phyloP scores from a whole-genome alignment of 2,888 invertebrate genomes.

The Orthosia gracilis region DNA sequence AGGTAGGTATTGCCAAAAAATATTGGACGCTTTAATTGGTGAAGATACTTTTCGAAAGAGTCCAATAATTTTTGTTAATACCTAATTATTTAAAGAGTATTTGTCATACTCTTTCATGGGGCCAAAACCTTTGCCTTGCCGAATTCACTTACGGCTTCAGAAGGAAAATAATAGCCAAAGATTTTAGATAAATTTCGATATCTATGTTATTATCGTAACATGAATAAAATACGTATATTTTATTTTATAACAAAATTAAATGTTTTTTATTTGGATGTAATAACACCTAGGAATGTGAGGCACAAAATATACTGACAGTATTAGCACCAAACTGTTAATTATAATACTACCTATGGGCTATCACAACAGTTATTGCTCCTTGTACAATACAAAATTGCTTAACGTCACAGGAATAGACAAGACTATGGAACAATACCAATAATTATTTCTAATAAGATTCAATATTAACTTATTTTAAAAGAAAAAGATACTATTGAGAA shows the following conservation, averaged over 20 bases:
- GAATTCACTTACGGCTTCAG: no score
- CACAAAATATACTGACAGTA: no score
- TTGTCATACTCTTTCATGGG: no score
- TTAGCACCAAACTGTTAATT: conserved; percentile 51
- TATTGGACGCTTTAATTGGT: no score
- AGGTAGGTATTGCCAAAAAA: no score
- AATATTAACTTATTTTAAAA: conserved; percentile 15
- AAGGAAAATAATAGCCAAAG: no score
- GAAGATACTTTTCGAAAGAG: no score
- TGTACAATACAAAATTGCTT: conserved; percentile 14
- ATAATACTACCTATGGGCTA: conserved; percentile 38
- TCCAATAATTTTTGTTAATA: no score
- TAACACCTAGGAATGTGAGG: no score
- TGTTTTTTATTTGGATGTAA: conserved; percentile 28
- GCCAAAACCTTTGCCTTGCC: no score
- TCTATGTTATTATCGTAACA: no score
- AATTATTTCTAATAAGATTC: conserved; percentile 33
- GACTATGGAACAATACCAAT: conserved; percentile 23
- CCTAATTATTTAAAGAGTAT: no score
- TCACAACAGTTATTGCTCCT: conserved; percentile 65
- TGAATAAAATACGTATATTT: conserved; percentile 21
- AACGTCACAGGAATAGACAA: conserved; percentile 18
- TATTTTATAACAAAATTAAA: conserved; percentile 14
- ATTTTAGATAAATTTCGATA: conserved; percentile 10
- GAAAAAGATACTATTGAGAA: conserved; percentile 5